Base-by-base conservation (phyloP, 2,113 vertebrate genomes). In the Cryptotis parvus region DNA sequence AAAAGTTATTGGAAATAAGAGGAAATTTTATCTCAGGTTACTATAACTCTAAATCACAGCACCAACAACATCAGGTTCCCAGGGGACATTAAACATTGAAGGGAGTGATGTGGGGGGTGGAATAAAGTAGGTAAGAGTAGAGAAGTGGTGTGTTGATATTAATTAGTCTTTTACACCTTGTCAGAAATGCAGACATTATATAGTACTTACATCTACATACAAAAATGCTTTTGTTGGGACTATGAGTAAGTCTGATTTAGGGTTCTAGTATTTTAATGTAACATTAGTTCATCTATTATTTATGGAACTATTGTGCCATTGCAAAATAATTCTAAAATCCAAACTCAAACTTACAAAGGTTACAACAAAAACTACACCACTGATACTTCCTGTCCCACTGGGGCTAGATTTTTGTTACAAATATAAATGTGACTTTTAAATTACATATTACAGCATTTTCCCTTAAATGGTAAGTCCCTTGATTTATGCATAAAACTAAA, bases 261-360 rank as follows among this genome's bases (percentile, higher is more conserved):
- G 18, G 31, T 73, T 87, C 52, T 26, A 3, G 33, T 33, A 63
- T n/a, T n/a, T n/a, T 70, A 52, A 82, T 37, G 12, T 78, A 79
- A 45, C 5, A 84, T 77, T 81, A 91, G 58, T 73, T 89, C 11
- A 79, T 82, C 6, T 84, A 63, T 9, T 68, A 61, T 87, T 84
- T 81, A 74, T 27, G 69, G 84, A 89, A 29, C 15, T 12, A 8
- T 24, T 95, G 12, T 37, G 18, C 37, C 18, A 58, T 63, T 90
- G 49, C 39, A 87, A 76, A 89, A 88, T 41, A 79, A 61, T 87
- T 93, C 45, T 81, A 29, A 61, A 89, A 91, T 37, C 24, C 52
- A 2, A 80, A 37, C 31, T 12, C 41, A 91, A 84, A 87, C 3
- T 74, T 94, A 61, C 35, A 84, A 74, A 94, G 61, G 15, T 55